Base-by-base conservation (phyloP, 1,140 invertebrate species). In the Drosophila ogumai region DNA sequence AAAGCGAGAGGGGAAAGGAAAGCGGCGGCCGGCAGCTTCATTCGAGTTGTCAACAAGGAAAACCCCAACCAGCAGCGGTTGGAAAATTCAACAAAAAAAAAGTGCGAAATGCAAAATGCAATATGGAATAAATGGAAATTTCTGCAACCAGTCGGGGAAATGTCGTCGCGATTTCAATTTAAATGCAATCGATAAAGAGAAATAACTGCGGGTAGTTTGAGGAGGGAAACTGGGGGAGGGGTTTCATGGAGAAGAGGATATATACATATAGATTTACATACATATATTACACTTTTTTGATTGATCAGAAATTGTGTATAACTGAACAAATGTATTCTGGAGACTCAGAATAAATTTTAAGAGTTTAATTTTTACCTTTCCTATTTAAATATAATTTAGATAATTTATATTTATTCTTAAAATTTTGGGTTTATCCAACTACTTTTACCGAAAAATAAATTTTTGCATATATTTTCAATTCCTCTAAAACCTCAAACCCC, bases 131-230 rank as follows among this genome's bases (percentile, higher is more conserved):
- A 72, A 72, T 72, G 66, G 36, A 72, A 72, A 72, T 72, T 72
- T 71, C 57, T 72, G 50, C 43, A 71, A 69, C 68, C 34, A 55
- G 52, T 38, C 36, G 41, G 47, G 66, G 54, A 72, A 72, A 72
- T 72, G 66, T 72, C 66, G 66, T 72, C 66, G 68, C 68, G 66
- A 72, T 72, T 72, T 72, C 68, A 72, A 72, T 72, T 72, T 72
- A 72, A 72, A 72, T 72, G 68, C 68, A 72, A 72, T 72, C 68
- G 68, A 72, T 72, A 72, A 72, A 72, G 44, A 72, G 68, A 59
- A 72, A 72, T 72, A 49, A 38, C 63, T 41, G 61, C 44, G 66
- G 34, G 65, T 25, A 15, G 60, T 31, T 50, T 32, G 47, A 6
- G 59, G 8, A 17, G 12, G 22, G n/a, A 34, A 43, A 6, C 1